These are phyloP conservation scores for Polydrusus cervinus DNA, from an alignment of 2,888 invertebrate species.

Conservation along the genomic window DNA sequence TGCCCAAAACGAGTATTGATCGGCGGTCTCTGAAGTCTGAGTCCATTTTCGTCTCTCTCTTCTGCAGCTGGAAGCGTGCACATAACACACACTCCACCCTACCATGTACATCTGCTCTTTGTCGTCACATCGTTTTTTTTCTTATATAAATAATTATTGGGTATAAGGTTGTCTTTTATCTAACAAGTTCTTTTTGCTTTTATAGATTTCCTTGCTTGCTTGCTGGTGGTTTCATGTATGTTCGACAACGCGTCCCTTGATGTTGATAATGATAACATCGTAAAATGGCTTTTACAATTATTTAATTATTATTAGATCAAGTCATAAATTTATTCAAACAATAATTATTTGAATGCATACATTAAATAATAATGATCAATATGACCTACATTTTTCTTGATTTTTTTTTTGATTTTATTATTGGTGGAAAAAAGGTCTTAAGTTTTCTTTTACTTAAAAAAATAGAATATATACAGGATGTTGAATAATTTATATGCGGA, in stretches of 20 bases:
- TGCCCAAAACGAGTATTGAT: constrained; percentile 49
- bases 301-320: no score
- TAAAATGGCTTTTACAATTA: neutral
- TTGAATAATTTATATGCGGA: no score
- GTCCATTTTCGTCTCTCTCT: constrained; percentile 43
- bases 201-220: constrained; percentile 24
- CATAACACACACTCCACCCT: constrained; percentile 35
- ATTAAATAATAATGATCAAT: no score
- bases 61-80: constrained; percentile 44
- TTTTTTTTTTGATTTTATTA: no score
- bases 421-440: no score
- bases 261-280: no score
- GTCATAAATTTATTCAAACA: no score
- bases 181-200: constrained; percentile 17
- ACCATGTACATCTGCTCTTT: constrained; percentile 47
- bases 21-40: constrained; percentile 41
- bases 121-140: constrained; percentile 30
- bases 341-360: no score
- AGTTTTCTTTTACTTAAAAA: no score
- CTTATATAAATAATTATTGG: constrained; percentile 33
- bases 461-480: no score
- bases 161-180: constrained; percentile 43
- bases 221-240: neutral
- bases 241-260: neutral
- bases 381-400: no score